These are phyloP conservation scores for Tetragonula carbonaria DNA, from an alignment of 2,888 invertebrate species.

Conservation along the genomic window DNA sequence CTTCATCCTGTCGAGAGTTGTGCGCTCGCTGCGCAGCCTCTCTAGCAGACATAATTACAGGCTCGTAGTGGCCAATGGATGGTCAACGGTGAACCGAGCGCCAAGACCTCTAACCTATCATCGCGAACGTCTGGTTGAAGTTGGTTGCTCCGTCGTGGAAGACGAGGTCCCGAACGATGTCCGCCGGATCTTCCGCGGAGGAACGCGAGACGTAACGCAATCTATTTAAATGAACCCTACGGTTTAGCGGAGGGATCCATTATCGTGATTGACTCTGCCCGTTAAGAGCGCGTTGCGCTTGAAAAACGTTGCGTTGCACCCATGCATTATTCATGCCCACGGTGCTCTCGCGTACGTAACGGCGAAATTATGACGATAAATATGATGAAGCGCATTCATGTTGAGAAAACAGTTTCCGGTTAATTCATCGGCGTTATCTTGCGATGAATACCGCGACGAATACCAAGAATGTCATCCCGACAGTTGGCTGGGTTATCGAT, in stretches of 20 bases:
- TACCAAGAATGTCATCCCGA: not conserved
- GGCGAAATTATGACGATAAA: conserved; percentile 33
- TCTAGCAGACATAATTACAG: conserved; percentile 76
- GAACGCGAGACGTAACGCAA: conserved; percentile 44
- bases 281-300: conserved; percentile 26
- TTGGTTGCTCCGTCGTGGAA: conserved; percentile 45
- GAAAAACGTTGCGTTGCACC: conserved; percentile 36
- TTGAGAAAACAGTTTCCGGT: conserved; percentile 15
- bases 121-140: conserved; percentile 74
- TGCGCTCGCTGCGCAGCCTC: conserved; percentile 1
- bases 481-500: not conserved
- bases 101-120: conserved; percentile 74
- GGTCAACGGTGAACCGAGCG: conserved; percentile 70
- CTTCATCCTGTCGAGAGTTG: conserved; percentile 19
- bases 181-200: conserved; percentile 12
- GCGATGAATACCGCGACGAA: too few species aligned
- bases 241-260: conserved; percentile 50
- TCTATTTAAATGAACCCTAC: conserved; percentile 56
- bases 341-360: conserved; percentile 11
- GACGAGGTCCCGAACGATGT: conserved; percentile 16
- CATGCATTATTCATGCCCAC: conserved; percentile 38
- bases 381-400: not conserved
- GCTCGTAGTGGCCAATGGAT: conserved; percentile 69
- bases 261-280: conserved; percentile 58
- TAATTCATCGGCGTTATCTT: not conserved